phyloP scores from a whole-genome alignment of 1,140 invertebrate species.

The Heliconius himera region DNA sequence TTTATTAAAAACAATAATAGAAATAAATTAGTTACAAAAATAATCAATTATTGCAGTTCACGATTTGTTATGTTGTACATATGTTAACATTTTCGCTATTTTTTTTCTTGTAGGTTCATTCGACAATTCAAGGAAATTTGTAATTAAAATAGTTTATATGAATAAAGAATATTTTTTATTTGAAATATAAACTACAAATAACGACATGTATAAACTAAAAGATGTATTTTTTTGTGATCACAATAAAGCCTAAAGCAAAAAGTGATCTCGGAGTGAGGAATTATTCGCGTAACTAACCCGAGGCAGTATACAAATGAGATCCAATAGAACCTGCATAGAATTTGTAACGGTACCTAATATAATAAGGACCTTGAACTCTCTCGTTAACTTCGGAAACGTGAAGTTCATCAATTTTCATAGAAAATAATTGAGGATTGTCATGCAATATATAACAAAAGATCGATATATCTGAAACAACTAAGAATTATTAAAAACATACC shows the following conservation, averaged over 20 bases:
- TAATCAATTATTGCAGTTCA: not conserved
- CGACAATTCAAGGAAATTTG: too few species aligned
- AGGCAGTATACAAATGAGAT: conserved; percentile 35
- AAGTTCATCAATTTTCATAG: conserved; percentile 17
- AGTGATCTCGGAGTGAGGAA: conserved; percentile 18
- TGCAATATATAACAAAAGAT: not conserved
- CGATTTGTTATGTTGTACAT: not conserved
- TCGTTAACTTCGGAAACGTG: conserved; percentile 24
- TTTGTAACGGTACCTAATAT: conserved; percentile 42
- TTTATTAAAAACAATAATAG: too few species aligned
- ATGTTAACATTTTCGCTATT: not conserved
- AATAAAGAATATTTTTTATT: too few species aligned
- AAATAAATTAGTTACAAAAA: not conserved
- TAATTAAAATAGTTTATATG: too few species aligned
- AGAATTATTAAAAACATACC: not conserved
- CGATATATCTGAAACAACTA: not conserved
- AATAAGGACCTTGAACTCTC: conserved; percentile 46
- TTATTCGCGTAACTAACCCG: conserved; percentile 39
- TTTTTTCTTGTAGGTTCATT: too few species aligned
- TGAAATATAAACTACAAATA: not conserved
- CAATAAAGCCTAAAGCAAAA: not conserved
- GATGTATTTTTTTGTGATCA: not conserved
- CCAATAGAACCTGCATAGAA: conserved; percentile 26
- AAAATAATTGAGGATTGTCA: not conserved
- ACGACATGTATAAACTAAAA: not conserved